phyloP scores from a whole-genome alignment of 2,113 vertebrate genomes.

The Calypte anna region DNA sequence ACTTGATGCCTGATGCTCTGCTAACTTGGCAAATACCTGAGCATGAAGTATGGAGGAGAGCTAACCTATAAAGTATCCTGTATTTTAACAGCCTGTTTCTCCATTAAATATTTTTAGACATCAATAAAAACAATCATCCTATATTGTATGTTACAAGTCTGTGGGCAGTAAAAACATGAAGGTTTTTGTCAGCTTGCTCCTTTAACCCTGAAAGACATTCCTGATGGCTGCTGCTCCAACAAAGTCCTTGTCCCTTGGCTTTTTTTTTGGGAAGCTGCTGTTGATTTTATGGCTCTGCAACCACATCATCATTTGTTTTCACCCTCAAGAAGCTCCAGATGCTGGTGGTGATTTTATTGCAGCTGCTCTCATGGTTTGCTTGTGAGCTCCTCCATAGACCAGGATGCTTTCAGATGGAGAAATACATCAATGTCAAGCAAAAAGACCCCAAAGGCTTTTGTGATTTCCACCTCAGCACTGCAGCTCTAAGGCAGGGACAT shows the following conservation, averaged over 20 bases:
- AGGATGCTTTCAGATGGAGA: not conserved
- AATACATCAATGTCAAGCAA: not conserved
- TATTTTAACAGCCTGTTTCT: conserved; percentile 73
- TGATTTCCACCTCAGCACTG: not conserved
- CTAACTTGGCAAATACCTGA: conserved; percentile 58
- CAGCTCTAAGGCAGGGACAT: not conserved
- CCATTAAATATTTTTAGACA: conserved; percentile 60
- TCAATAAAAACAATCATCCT: conserved; percentile 57
- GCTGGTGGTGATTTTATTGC: not conserved
- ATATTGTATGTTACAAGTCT: conserved; percentile 43
- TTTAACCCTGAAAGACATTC: not conserved
- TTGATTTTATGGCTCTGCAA: not conserved
- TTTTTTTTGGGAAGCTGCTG: not conserved
- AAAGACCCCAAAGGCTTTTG: not conserved
- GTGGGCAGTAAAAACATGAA: conserved; percentile 49
- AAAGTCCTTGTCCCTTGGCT: not conserved
- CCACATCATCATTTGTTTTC: not conserved
- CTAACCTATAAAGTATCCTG: conserved; percentile 56
- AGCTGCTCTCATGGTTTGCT: not conserved
- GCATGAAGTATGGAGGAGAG: conserved; percentile 59
- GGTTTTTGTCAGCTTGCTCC: conserved; percentile 15
- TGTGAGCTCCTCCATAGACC: not conserved
- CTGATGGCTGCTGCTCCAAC: not conserved
- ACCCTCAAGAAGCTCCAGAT: not conserved
- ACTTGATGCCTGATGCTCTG: conserved; percentile 55